Evolutionary conservation across 2,113 vertebrate species (phyloP).

Genomic region (Solea senegalensis): DNA sequence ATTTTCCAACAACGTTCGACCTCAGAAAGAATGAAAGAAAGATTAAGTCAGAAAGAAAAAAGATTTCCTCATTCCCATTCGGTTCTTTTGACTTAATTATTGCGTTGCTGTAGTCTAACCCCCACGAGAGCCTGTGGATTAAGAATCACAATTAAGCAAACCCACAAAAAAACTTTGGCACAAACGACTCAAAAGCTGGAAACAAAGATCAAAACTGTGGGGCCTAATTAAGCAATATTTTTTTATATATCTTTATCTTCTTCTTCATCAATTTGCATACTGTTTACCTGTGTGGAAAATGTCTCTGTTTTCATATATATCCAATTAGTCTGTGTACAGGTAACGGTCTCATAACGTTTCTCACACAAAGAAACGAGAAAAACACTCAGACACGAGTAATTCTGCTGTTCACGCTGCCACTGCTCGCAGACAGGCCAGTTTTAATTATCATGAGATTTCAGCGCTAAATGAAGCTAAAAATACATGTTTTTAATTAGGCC

Average conservation of each 20-base stretch:
- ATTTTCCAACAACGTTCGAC: conserved; percentile 15
- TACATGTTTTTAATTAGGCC: neutral
- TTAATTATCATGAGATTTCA: neutral
- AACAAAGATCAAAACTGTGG: conserved; percentile 41
- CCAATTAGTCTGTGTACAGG: conserved; percentile 9
- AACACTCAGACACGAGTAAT: conserved; percentile 5
- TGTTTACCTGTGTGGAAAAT: conserved; percentile 7
- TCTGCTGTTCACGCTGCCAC: neutral
- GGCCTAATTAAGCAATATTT: conserved; percentile 41
- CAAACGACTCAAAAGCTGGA: conserved; percentile 27
- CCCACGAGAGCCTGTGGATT: conserved; percentile 52
- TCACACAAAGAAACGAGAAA: conserved; percentile 3
- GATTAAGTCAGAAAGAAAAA: conserved; percentile 29
- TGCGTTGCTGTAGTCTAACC: conserved; percentile 22
- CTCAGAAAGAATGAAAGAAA: conserved; percentile 21
- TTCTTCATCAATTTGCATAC: conserved; percentile 21
- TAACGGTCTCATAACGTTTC: conserved; percentile 6
- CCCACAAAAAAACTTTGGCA: conserved; percentile 26
- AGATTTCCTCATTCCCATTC: conserved; percentile 32
- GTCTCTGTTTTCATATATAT: conserved; percentile 15
- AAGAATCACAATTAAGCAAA: conserved; percentile 59
- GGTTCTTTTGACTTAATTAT: conserved; percentile 55
- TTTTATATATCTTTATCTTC: neutral
- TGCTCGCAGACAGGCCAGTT: neutral
- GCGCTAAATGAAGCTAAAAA: neutral